Base-by-base conservation (phyloP, 2,888 invertebrate genomes). In the Heteropelma amictum region DNA sequence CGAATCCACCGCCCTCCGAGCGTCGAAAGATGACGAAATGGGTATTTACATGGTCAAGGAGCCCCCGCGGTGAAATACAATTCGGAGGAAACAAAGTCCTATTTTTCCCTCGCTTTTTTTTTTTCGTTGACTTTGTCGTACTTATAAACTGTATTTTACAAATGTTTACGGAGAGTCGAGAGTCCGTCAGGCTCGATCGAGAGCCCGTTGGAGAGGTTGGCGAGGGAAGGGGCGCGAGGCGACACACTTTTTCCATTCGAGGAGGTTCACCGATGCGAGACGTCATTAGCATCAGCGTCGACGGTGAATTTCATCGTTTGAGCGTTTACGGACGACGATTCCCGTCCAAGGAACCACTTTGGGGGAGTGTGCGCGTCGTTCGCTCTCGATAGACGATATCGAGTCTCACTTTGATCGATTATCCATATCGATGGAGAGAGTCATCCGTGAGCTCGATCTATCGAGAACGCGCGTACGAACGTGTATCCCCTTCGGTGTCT, bases 181-280 rank as follows among this genome's bases (percentile, higher is more conserved):
- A n/a, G n/a, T n/a, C n/a, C n/a, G n/a, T n/a, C n/a, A n/a, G n/a
- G n/a, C n/a, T n/a, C n/a, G n/a, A n/a, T n/a, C n/a, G n/a, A n/a
- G n/a, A n/a, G n/a, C n/a, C n/a, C n/a, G n/a, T 61, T 23, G 60
- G n/a, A 12, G 14, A 14, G 8, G 21, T 4, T 17, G 14, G 17
- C 21, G 6, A n/a, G 54, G 17, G 8, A 35, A 54, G 54, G 19
- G 17, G 26, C 0, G 14, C 26, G 26, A 12, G 23, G 54, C 30
- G 19, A 17, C 14, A 28, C 14, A 14, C 30, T 53, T n/a, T 23
- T 8, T 33, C 35, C n/a, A 21, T 35, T 56, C 73, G 58, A 19
- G 30, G 19, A 17, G n/a, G 49, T 23, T 69, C 19, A 60, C 28
- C 69, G 69, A 74, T 49, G 74, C 69, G 69, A 53, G 60, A 70